These are phyloP conservation scores for Cataglyphis hispanica DNA, from an alignment of 1,140 invertebrate species.

Conservation along the genomic window DNA sequence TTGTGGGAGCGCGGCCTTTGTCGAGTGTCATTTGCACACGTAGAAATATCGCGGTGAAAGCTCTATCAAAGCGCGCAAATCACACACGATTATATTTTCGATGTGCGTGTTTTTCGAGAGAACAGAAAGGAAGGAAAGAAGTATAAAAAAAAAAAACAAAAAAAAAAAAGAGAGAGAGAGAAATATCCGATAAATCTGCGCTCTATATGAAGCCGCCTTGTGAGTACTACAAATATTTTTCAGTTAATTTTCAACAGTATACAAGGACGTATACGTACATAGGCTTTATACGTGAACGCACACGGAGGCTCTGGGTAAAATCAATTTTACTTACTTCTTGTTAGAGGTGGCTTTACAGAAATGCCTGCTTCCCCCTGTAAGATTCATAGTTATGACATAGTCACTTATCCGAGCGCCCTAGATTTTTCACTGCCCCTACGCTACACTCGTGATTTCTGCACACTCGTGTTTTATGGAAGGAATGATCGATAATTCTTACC, in stretches of 20 bases:
- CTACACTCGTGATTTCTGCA: conserved; percentile 42
- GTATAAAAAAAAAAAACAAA: background rate
- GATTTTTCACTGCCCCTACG: conserved; percentile 35
- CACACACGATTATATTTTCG: conserved; percentile 44
- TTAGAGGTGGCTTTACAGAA: conserved; percentile 22
- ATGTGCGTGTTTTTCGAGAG: background rate
- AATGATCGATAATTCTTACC: conserved; percentile 48
- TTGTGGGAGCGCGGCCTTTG: conserved; percentile 28
- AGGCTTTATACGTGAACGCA: background rate
- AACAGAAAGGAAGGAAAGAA: no score
- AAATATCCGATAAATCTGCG: conserved; percentile 13
- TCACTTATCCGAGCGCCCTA: conserved; percentile 50
- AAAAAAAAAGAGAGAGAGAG: background rate
- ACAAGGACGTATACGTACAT: background rate
- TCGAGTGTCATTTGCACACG: conserved; percentile 57
- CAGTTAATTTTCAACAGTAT: background rate
- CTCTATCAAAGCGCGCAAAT: conserved; percentile 55
- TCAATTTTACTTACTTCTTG: conserved; percentile 52
- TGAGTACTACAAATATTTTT: background rate
- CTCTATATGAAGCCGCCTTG: background rate
- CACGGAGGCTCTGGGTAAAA: conserved; percentile 33
- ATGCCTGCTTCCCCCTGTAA: conserved; percentile 19
- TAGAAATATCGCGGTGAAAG: conserved; percentile 54
- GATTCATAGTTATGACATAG: conserved; percentile 59
- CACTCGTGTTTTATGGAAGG: conserved; percentile 32